Base-by-base conservation (phyloP, 2,113 vertebrate genomes). In the Corynorhinus townsendii region DNA sequence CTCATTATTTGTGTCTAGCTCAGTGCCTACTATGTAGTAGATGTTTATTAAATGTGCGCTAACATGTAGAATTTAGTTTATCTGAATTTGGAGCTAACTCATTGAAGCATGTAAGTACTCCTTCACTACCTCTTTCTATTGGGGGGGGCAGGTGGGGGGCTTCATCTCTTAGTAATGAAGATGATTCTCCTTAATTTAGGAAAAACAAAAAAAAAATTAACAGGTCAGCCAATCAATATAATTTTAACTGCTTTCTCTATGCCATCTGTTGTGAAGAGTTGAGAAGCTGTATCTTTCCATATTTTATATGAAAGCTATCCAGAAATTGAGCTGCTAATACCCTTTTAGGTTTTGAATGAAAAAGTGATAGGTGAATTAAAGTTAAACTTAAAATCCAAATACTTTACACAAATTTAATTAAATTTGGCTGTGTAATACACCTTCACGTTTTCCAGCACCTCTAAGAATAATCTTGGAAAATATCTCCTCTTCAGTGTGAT, bases 301-400 rank as follows among this genome's bases (percentile, higher is more conserved):
- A n/a, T 82, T 86, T 73, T 79, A 45, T 19, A 40, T 54, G 22
- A 93, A 89, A 76, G 10, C 11, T 83, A 86, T 28, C 3, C 28
- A 84, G 43, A 81, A 16, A 77, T 26, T 92, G 28, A 92, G 45
- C 16, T 92, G 8, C 24, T 30, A 64, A 87, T 86, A 45, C 69
- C 15, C 49, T 87, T 38, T 45, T 69, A 92, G 45, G 56, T 92
- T 4, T 43, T 92, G 28, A 90, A 80, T 92, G 56, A 88, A 77
- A 90, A 95, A 96, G 47, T 22, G 84, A 86, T n/a, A 72, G 33
- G 75, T 49, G 24, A 91, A 62, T 80, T 45, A 79, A 91, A 94
- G 10, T 80, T 82, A 11, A 30, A 83, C 28, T 73, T 83, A 49
- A 49, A 91, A 40, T 49, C 17, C 30, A 92, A 76, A 77, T 71